phyloP scores from a whole-genome alignment of 2,797 vertebrate species.

The Eptatretus atami region DNA sequence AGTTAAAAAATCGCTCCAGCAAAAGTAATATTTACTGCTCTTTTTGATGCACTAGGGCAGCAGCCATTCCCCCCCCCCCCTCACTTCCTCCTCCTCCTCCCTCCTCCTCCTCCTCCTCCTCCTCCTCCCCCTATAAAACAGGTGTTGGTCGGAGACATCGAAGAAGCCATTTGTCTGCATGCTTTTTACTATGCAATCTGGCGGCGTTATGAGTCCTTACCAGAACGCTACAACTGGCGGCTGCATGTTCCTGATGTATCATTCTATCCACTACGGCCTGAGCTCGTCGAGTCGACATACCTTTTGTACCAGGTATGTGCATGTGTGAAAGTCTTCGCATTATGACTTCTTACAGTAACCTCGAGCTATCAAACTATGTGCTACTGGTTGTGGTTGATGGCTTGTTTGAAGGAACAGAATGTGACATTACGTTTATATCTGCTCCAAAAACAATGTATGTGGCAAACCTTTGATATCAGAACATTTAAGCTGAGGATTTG shows the following conservation, averaged over 20 bases:
- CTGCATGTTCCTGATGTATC: conserved; percentile 69
- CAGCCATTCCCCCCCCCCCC: too few species aligned
- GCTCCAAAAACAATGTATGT: background rate
- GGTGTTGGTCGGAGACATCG: conserved; percentile 85
- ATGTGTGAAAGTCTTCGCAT: background rate
- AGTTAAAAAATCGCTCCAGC: too few species aligned
- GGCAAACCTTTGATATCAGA: too few species aligned
- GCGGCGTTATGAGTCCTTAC: conserved; percentile 84
- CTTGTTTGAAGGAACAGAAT: background rate
- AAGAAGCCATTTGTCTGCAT: conserved; percentile 89
- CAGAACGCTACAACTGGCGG: conserved; percentile 94
- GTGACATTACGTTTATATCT: conserved; percentile 1
- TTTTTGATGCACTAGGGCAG: too few species aligned
- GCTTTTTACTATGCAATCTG: conserved; percentile 96
- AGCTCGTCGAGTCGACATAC: conserved; percentile 83
- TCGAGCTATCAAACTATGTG: too few species aligned
- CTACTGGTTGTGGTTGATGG: too few species aligned
- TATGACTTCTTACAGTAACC: background rate
- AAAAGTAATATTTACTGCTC: too few species aligned
- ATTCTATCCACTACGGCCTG: conserved; percentile 74
- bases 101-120: too few species aligned
- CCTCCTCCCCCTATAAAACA: conserved; percentile 10
- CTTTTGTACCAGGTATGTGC: conserved; percentile 59
- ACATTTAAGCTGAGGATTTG: background rate
- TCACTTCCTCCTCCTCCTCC: too few species aligned